Conservation (phyloP, 1,140 invertebrate species). For the Lepidotrigona ventralis region DNA sequence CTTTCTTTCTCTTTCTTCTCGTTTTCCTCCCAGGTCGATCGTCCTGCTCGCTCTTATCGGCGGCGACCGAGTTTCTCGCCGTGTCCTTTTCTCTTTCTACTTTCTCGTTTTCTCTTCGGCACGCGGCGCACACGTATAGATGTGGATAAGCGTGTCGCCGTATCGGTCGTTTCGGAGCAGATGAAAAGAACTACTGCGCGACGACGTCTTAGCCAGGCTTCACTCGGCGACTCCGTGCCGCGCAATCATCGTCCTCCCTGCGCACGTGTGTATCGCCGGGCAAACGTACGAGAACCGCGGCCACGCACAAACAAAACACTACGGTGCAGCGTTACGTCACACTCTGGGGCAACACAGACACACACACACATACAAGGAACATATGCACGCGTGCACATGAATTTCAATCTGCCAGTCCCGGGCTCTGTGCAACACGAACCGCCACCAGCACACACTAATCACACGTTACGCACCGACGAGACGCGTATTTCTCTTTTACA, state of each 20-base stretch:
- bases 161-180: not conserved
- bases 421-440: not conserved
- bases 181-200: slow-evolving; percentile 12
- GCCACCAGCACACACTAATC: not conserved
- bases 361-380: not conserved
- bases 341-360: not conserved
- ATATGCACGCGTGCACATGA: not conserved
- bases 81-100: slow-evolving; percentile 48
- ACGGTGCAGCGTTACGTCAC: slow-evolving; percentile 16
- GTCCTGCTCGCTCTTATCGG: slow-evolving; percentile 14
- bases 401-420: not conserved
- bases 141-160: too few species aligned
- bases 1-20: slow-evolving; percentile 2
- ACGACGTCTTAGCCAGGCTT: not conserved
- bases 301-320: slow-evolving; percentile 25
- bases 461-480: not conserved
- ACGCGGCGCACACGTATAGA: not conserved
- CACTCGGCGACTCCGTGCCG: not conserved
- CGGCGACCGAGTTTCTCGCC: slow-evolving; percentile 38
- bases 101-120: slow-evolving; percentile 32
- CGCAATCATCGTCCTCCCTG: not conserved
- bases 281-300: not conserved
- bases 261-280: slow-evolving; percentile 20
- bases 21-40: not conserved
- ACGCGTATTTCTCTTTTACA: too few species aligned